Base-by-base conservation (phyloP, 2,797 vertebrate genomes). In the Discoglossus pictus region DNA sequence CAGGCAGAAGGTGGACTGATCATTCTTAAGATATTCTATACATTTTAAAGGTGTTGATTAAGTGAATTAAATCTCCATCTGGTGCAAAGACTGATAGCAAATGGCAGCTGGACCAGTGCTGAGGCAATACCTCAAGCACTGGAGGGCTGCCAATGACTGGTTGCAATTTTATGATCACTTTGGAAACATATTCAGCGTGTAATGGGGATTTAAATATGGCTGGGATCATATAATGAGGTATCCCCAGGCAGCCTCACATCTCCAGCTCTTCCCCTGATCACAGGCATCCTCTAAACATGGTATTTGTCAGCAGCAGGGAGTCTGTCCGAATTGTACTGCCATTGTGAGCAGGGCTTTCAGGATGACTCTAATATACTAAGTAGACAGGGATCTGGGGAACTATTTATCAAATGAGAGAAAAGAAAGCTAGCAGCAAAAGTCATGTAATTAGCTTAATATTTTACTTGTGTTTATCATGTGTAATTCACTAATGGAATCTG, bases 161-260 rank as follows among this genome's bases (percentile, higher is more conserved):
- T 75, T 79, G 80, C 76, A 80, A 83, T 83, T 71, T 83, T 83
- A 83, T 79, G 80, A 73, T 76, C 80, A 83, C 82, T 85, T 83
- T 79, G 61, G 72, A 68, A 52, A 34, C 61, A 71, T 71, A 71
- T 76, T 78, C 80, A 83, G 79, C 77, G 76, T 82, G 78, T 68
- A 64, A 80, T 78, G 63, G 80, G 75, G 71, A 76, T 73, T 6
- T 69, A 77, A 74, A 76, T 79, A 76, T 77, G 65, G 83, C 81
- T 81, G 79, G 80, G 79, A 78, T 83, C 79, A 81, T 77, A 77
- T 79, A 80, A 78, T 72, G 46, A 79, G 68, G 46, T 71, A 59
- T 71, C 68, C 68, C 61, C 51, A 59, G 68, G 68, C 68, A 64
- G 46, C 61, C 42, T 62, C 60, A 50, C 53, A 51, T 64, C 46